Evolutionary conservation across 2,888 invertebrate species (phyloP), one percentile per base, ranked within the genome.

Genomic region (Drosophila longiperda): DNA sequence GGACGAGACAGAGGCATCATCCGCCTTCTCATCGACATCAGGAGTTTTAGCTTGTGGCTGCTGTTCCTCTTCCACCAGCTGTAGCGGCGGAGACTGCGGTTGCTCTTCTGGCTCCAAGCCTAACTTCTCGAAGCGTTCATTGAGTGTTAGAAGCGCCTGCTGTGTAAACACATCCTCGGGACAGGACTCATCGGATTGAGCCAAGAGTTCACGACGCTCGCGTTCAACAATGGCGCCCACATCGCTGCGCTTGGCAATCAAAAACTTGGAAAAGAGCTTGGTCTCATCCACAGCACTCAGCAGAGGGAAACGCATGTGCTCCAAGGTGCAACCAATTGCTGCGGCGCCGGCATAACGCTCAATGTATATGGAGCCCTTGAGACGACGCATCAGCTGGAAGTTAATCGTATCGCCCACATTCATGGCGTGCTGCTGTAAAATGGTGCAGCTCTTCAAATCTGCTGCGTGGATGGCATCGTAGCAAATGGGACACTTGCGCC

Each of bases 401-500:
- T 95, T 95, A 29, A 98, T 95, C 29, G 93, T 93, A 76, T 96
- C 96, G n/a, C 96, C 96, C 52, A 95, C 94, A 66, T 88, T 91
- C 52, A 92, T 86, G 11, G 83, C 87, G 5, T 60, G 78, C 70
- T 92, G 92, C 62, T 92, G 92, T 11, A 92, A 83, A 71, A 92
- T 91, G 38, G 85, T 87, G 74, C 91, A 96, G 95, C 98, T 95
- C 94, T 97, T 98, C 82, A 99, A 95, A 90, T 98, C 97, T 42
- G 95, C 94, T 70, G 96, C 96, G 74, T 96, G 95, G 59, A 99
- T 94, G 1, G 96, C 95, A 87, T 98, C 97, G 83, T 96, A 96
- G 93, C 99, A 99, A 76, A 99, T 98, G 0, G 99, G 99, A 92
- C 99, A 99, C 90, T 96, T 96, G 38, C 96, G 94, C 94, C 96